A percentile compares a stretch with the other conserved stretches of the same genome.
Evolutionary conservation across 2,797 vertebrate genomes (phyloP).

Genomic region (Oryzias sinensis): DNA sequence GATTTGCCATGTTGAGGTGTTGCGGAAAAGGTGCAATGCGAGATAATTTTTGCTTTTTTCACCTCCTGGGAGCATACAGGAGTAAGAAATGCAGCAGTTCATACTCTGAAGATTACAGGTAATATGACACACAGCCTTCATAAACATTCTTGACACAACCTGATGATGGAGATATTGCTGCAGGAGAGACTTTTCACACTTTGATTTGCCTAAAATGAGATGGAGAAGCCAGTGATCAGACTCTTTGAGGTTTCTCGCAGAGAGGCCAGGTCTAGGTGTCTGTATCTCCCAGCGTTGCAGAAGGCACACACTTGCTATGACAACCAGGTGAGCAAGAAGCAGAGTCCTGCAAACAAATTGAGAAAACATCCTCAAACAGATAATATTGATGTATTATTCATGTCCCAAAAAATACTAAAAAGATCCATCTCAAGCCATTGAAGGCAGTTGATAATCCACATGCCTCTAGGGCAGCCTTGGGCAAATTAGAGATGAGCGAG

Average conservation of each 20-base stretch:
- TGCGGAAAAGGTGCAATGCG: slow-evolving; percentile 80
- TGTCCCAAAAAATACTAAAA: slow-evolving; percentile 61
- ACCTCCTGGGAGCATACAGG: slow-evolving; percentile 78
- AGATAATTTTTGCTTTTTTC: slow-evolving; percentile 80
- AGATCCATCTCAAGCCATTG: slow-evolving; percentile 75
- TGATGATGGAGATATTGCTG: slow-evolving; percentile 80
- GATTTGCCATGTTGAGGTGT: slow-evolving; percentile 79
- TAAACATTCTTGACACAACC: slow-evolving; percentile 79
- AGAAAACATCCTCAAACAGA: slow-evolving; percentile 66
- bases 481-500: slow-evolving; percentile 70
- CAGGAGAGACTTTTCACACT: slow-evolving; percentile 83
- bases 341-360: slow-evolving; percentile 67
- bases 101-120: slow-evolving; percentile 80
- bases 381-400: slow-evolving; percentile 76
- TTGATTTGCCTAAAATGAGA: slow-evolving; percentile 84
- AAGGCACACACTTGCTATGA: slow-evolving; percentile 44
- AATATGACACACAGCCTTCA: slow-evolving; percentile 77
- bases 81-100: slow-evolving; percentile 73
- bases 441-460: slow-evolving; percentile 76
- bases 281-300: slow-evolving; percentile 48
- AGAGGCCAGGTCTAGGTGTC: slow-evolving; percentile 57
- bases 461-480: slow-evolving; percentile 65
- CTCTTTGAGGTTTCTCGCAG: slow-evolving; percentile 76
- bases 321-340: slow-evolving; percentile 65
- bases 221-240: slow-evolving; percentile 73